Percentiles rank a stretch among this genome's conserved stretches.
phyloP scores from a whole-genome alignment of 2,113 vertebrate species.

The Prunella himalayana region DNA sequence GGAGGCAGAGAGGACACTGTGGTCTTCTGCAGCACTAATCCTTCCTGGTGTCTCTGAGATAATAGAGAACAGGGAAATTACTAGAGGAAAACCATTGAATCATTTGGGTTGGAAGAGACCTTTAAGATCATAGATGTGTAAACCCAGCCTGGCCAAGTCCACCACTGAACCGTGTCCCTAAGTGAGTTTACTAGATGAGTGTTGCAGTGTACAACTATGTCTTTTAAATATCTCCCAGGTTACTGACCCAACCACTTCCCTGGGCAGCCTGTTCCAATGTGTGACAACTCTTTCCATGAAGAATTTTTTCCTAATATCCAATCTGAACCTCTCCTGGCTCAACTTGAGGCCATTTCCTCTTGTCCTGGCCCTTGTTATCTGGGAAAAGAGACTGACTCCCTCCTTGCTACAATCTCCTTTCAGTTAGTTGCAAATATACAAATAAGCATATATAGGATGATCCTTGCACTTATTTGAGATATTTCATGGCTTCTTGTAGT shows the following conservation, averaged over 20 bases:
- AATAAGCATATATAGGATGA: neutral
- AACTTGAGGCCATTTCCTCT: neutral
- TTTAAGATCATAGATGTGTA: rapidly evolving
- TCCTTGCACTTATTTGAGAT: neutral
- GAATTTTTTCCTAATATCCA: neutral
- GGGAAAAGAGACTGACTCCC: neutral
- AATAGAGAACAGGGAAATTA: neutral
- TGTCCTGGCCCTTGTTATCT: neutral
- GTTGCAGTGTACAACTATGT: too few species aligned
- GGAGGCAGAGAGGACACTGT: neutral
- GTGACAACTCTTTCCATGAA: neutral
- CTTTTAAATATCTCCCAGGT: neutral
- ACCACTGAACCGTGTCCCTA: neutral
- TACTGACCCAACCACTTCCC: neutral
- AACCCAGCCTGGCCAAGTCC: neutral
- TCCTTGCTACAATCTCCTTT: neutral
- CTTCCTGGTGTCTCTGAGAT: neutral
- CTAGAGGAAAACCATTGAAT: neutral
- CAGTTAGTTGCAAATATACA: neutral
- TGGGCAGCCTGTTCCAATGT: neutral
- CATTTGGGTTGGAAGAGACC: neutral
- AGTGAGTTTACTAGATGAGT: neutral
- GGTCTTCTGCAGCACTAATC: neutral
- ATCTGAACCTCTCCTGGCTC: neutral
- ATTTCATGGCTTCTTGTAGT: neutral